Percentiles rank a stretch among this genome's conserved stretches.
phyloP scores from a whole-genome alignment of 2,888 invertebrate genomes.

The Geophilus truncorum region DNA sequence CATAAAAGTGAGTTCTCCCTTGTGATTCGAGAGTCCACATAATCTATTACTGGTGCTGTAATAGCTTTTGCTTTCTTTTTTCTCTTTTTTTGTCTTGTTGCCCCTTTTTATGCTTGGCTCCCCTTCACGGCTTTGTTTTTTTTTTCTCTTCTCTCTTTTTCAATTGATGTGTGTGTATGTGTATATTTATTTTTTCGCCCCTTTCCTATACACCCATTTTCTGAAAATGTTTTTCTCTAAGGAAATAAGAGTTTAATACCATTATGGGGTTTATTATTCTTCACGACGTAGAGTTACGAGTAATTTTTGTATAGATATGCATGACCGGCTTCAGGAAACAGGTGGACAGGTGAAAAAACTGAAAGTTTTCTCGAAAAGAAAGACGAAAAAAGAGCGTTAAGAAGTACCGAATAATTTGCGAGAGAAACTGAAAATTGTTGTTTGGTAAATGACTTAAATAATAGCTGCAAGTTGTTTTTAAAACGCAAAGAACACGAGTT shows the following conservation, averaged over 20 bases:
- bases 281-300: background rate
- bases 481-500: background rate
- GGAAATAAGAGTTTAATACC: background rate
- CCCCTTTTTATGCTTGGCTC: background rate
- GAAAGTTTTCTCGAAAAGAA: background rate
- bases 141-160: background rate
- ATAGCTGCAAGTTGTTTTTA: background rate
- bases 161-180: background rate
- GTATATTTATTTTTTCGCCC: background rate
- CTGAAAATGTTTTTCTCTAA: background rate
- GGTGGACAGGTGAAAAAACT: background rate
- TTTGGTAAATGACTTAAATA: background rate
- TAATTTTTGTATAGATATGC: background rate
- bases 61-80: background rate
- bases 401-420: background rate
- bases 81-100: background rate
- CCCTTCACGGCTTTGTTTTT: background rate
- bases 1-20: conserved; percentile 32
- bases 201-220: background rate
- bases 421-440: background rate
- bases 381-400: background rate
- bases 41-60: conserved; percentile 11
- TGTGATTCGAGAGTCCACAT: conserved; percentile 13
- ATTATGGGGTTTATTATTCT: background rate
- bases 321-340: background rate